These are phyloP conservation scores for Drosophila seguyi DNA, from an alignment of 1,140 invertebrate species.

Conservation along the genomic window DNA sequence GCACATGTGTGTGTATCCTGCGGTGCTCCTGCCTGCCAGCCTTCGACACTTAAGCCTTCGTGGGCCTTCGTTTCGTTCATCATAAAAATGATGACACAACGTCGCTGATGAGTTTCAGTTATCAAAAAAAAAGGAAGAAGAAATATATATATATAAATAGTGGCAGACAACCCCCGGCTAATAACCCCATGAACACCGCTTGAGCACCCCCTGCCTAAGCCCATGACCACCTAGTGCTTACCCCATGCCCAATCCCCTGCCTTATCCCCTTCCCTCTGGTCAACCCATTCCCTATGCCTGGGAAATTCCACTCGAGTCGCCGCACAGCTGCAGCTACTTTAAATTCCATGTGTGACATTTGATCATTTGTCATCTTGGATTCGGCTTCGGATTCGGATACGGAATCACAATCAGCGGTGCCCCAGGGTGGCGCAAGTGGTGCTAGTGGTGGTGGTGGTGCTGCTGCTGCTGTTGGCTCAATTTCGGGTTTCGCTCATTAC, in stretches of 20 bases:
- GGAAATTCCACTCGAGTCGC: conserved; percentile 27
- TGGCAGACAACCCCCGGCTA: conserved; percentile 60
- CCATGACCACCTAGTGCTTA: background rate
- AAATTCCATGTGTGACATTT: conserved; percentile 83
- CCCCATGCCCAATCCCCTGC: background rate
- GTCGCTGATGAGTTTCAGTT: conserved; percentile 77
- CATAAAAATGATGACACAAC: conserved; percentile 78
- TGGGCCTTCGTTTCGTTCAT: conserved; percentile 68
- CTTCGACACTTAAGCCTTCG: conserved; percentile 65
- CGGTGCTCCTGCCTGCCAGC: background rate
- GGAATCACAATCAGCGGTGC: conserved; percentile 21
- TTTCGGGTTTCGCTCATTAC: conserved; percentile 65
- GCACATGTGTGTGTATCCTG: conserved; percentile 51
- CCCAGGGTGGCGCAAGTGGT: conserved; percentile 1
- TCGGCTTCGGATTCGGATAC: conserved; percentile 7
- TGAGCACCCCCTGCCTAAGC: background rate
- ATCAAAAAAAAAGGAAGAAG: conserved; percentile 35
- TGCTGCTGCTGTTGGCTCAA: conserved; percentile 10
- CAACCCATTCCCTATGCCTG: background rate
- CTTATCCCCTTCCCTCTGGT: background rate
- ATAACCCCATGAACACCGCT: conserved; percentile 22
- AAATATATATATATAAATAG: conserved; percentile 34
- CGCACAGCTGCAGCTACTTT: conserved; percentile 77
- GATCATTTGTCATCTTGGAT: conserved; percentile 80
- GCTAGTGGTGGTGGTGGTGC: conserved; percentile 25